phyloP scores from a whole-genome alignment of 2,797 vertebrate genomes.

The Enteromius paludinosus region DNA sequence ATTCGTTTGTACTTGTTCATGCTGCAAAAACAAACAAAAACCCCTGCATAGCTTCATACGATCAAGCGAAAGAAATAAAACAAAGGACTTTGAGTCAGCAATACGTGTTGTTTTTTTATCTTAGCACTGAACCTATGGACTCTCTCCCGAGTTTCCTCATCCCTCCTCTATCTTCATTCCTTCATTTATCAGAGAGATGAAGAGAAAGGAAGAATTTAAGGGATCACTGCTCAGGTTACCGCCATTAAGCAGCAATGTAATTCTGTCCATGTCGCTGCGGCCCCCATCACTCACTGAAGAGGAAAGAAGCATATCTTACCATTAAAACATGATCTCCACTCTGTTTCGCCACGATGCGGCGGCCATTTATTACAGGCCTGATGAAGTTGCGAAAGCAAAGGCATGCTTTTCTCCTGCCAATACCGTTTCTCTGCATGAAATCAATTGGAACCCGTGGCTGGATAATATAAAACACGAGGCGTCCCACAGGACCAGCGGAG shows the following conservation, averaged over 20 bases:
- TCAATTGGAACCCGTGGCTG: slow-evolving; percentile 42
- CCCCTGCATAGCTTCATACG: neutral
- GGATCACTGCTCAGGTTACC: slow-evolving; percentile 60
- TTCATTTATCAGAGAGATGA: slow-evolving; percentile 45
- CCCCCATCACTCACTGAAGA: slow-evolving; percentile 46
- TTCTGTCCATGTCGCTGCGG: slow-evolving; percentile 39
- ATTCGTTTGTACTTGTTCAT: slow-evolving; percentile 9
- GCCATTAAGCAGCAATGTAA: slow-evolving; percentile 56
- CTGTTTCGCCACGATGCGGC: slow-evolving; percentile 31
- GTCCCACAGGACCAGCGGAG: slow-evolving; percentile 28
- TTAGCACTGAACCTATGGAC: slow-evolving; percentile 13
- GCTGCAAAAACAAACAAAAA: slow-evolving; percentile 16
- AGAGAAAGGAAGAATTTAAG: slow-evolving; percentile 49
- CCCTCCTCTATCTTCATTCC: slow-evolving; percentile 47
- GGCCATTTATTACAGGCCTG: slow-evolving; percentile 49
- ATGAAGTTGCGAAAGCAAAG: slow-evolving; percentile 47
- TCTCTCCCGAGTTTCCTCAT: slow-evolving; percentile 5
- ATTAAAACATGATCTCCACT: slow-evolving; percentile 57
- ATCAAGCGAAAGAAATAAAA: slow-evolving; percentile 8
- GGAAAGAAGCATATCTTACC: slow-evolving; percentile 47
- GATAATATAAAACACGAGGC: slow-evolving; percentile 38
- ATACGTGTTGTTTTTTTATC: neutral
- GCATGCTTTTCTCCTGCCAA: slow-evolving; percentile 26
- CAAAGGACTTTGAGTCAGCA: slow-evolving; percentile 43
- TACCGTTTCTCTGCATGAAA: slow-evolving; percentile 32